phyloP scores from a whole-genome alignment of 2,113 vertebrate species.

The Cyprinodon brontotheroides region DNA sequence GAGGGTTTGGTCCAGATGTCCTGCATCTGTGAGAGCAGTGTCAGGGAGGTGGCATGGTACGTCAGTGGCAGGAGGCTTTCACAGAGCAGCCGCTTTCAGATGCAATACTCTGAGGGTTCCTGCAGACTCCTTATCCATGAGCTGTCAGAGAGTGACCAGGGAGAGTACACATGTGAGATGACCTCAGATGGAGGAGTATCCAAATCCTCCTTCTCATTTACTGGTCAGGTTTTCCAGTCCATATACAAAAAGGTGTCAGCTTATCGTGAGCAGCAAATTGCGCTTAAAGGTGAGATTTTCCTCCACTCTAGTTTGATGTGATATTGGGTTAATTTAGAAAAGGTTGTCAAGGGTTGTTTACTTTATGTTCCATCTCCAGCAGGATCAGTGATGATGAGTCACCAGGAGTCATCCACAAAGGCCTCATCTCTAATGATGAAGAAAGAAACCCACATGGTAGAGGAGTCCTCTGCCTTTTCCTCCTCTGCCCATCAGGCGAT shows the following conservation, averaged over 20 bases:
- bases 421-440: conserved; percentile 60
- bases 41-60: conserved; percentile 90
- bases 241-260: conserved; percentile 83
- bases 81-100: conserved; percentile 86
- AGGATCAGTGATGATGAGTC: conserved; percentile 70
- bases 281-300: conserved; percentile 77
- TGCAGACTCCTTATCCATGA: conserved; percentile 89
- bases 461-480: conserved; percentile 70
- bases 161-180: conserved; percentile 94
- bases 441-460: conserved; percentile 62
- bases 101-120: conserved; percentile 89
- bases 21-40: conserved; percentile 88
- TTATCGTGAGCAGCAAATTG: conserved; percentile 79
- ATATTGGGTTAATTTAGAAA: not conserved
- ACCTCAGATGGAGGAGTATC: conserved; percentile 87
- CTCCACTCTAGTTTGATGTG: not conserved
- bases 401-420: conserved; percentile 54
- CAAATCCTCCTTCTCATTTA: conserved; percentile 90
- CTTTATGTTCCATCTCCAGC: conserved; percentile 5
- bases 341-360: not conserved
- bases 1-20: conserved; percentile 87
- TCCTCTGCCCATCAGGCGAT: conserved; percentile 81
- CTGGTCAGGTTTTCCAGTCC: conserved; percentile 89
- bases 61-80: conserved; percentile 90
- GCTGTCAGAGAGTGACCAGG: conserved; percentile 87